Percentiles rank a stretch among this genome's conserved stretches.
These are phyloP conservation scores for Drosophila ezoana DNA, from an alignment of 2,888 invertebrate species.

Conservation along the genomic window DNA sequence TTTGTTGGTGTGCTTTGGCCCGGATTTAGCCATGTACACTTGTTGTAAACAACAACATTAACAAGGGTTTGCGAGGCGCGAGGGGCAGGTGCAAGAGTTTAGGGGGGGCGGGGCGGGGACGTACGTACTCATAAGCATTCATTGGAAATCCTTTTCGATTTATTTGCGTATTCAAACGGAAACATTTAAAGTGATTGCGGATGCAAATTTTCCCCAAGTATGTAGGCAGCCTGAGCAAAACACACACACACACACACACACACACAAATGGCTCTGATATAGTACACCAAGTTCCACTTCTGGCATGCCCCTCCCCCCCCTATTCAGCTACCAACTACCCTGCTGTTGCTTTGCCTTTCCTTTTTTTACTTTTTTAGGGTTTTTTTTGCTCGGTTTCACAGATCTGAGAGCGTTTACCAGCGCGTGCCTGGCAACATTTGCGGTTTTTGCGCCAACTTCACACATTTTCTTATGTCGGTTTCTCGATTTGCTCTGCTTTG, in stretches of 20 bases:
- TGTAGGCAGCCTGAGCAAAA: constrained; percentile 41
- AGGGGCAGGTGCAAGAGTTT: not conserved
- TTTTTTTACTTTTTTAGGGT: not conserved
- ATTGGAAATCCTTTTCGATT: constrained; percentile 81
- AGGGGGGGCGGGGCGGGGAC: not conserved
- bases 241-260: not conserved
- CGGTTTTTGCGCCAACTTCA: constrained; percentile 77
- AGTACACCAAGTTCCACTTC: constrained; percentile 14
- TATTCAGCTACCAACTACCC: not conserved
- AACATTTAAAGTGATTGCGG: constrained; percentile 82
- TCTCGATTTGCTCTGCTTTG: constrained; percentile 38
- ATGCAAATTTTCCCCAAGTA: constrained; percentile 69
- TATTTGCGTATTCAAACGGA: constrained; percentile 82
- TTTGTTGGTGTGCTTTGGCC: constrained; percentile 41
- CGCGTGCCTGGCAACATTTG: constrained; percentile 79
- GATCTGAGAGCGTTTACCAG: constrained; percentile 64
- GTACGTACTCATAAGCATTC: constrained; percentile 74
- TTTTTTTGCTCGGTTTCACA: constrained; percentile 46
- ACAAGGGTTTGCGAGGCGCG: constrained; percentile 63
- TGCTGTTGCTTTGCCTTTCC: constrained; percentile 13
- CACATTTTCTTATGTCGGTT: constrained; percentile 73
- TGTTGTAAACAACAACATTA: constrained; percentile 79
- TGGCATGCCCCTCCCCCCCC: not conserved
- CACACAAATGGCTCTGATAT: constrained; percentile 49
- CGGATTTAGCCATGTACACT: constrained; percentile 75